A percentile compares a stretch with the other conserved stretches of the same genome.
Conservation (phyloP, 2,888 invertebrate species). For the Ferrisia virgata region DNA sequence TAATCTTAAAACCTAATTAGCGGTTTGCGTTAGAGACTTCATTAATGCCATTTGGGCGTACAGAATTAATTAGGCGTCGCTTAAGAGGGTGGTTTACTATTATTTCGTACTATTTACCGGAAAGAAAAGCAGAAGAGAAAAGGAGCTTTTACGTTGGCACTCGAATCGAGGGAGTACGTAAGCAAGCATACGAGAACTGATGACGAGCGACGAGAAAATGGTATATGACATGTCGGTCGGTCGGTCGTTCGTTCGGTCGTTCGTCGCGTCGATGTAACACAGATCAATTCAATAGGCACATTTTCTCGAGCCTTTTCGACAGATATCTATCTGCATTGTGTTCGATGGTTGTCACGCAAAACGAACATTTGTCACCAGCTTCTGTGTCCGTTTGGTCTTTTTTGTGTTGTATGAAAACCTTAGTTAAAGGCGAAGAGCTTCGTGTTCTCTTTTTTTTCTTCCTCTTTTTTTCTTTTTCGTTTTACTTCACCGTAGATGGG, state of each 20-base stretch:
- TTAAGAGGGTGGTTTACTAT: conserved; percentile 1
- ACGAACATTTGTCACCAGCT: conserved; percentile 34
- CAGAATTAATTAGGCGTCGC: conserved; percentile 20
- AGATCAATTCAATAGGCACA: conserved; percentile 1
- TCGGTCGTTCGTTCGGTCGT: no score
- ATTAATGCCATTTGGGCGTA: conserved; percentile 7
- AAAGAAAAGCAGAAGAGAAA: neutral
- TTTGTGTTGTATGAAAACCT: neutral
- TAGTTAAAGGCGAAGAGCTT: neutral
- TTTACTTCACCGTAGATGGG: neutral
- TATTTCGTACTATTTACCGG: neutral
- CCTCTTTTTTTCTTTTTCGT: neutral
- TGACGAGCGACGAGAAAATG: neutral
- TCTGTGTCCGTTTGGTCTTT: neutral
- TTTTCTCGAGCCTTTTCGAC: neutral
- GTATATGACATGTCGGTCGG: neutral
- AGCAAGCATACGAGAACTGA: neutral
- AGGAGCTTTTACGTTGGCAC: conserved; percentile 1
- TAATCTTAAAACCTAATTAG: conserved; percentile 28
- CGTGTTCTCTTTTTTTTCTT: neutral
- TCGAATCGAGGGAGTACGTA: neutral
- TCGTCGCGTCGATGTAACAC: neutral
- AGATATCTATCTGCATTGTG: conserved; percentile 26
- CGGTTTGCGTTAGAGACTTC: conserved; percentile 16
- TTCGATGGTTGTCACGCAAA: conserved; percentile 30